These are phyloP conservation scores for Betta splendens DNA, from an alignment of 2,797 vertebrate genomes.

Conservation along the genomic window DNA sequence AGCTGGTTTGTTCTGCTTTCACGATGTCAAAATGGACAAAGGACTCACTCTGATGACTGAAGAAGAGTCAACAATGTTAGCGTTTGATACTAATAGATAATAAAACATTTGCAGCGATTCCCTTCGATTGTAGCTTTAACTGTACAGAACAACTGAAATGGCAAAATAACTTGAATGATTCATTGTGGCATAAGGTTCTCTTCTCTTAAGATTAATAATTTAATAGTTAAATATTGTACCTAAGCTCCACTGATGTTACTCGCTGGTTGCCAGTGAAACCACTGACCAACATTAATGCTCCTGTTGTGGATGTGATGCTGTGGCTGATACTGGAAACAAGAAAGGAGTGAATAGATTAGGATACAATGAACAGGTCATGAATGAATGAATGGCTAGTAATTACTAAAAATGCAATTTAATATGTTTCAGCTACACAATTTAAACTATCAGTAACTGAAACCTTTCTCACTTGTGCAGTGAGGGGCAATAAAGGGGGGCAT, in stretches of 20 bases:
- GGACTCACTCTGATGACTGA: slow-evolving; percentile 66
- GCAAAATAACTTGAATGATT: neutral
- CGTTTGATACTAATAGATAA: neutral
- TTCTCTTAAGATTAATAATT: no score
- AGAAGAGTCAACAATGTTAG: slow-evolving; percentile 6
- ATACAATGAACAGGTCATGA: neutral
- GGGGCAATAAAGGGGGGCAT: neutral
- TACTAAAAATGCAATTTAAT: neutral
- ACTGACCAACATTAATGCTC: slow-evolving; percentile 69
- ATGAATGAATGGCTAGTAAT: neutral
- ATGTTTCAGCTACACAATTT: neutral
- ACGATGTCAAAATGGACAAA: slow-evolving; percentile 63
- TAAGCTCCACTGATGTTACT: slow-evolving; percentile 79
- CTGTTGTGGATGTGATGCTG: slow-evolving; percentile 61
- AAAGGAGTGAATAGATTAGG: neutral
- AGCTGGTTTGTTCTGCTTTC: slow-evolving; percentile 59
- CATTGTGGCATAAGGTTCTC: neutral
- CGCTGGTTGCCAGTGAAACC: slow-evolving; percentile 74
- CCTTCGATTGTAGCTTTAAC: neutral
- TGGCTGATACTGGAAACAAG: slow-evolving; percentile 78
- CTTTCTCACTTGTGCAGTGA: neutral
- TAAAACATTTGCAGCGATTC: neutral
- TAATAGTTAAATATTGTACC: slow-evolving; percentile 64
- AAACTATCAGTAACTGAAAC: neutral
- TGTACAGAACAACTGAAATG: neutral